Conservation (phyloP, 2,888 invertebrate genomes). For the Oligia latruncula region DNA sequence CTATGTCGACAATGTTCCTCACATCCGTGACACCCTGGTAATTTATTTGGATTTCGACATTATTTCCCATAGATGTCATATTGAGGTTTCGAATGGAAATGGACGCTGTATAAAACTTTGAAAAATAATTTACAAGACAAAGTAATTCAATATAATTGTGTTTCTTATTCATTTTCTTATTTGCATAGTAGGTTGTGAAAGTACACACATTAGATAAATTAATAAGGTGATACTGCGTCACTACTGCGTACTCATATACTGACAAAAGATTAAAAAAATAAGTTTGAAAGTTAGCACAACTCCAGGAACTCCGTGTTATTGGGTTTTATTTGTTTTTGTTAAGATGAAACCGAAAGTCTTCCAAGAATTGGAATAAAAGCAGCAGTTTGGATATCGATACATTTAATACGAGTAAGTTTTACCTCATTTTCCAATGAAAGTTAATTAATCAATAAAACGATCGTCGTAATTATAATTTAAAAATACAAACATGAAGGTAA, state of each 20-base stretch:
- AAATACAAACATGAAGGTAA: no score
- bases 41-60: not conserved
- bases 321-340: no score
- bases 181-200: not conserved
- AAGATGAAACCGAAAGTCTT: no score
- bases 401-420: no score
- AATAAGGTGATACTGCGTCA: not conserved
- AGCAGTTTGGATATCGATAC: no score
- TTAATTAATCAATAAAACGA: no score
- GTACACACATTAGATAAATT: constrained; percentile 18
- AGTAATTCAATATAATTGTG: not conserved
- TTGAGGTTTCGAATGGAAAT: not conserved
- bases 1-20: not conserved
- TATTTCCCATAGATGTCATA: not conserved
- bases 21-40: not conserved
- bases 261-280: not conserved
- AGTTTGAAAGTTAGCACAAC: not conserved
- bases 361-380: no score
- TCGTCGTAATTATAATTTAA: no score
- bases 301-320: not conserved
- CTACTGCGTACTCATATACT: not conserved
- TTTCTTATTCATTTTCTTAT: not conserved
- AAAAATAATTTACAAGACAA: not conserved
- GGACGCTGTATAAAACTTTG: not conserved
- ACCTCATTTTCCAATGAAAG: no score